These are phyloP conservation scores for Pissodes strobi DNA, from an alignment of 1,140 invertebrate species.

Conservation along the genomic window DNA sequence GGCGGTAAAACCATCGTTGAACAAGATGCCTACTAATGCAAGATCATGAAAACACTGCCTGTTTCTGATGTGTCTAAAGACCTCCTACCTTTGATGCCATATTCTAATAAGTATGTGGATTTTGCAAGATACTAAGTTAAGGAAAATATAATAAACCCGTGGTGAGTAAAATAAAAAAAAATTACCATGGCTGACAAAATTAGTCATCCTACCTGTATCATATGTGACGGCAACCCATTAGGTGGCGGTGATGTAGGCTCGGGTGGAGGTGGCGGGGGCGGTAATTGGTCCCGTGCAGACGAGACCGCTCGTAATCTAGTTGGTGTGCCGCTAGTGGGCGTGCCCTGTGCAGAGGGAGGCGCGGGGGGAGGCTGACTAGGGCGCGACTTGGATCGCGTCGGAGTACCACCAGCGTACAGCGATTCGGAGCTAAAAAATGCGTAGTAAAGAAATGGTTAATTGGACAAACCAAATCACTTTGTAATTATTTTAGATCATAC, in stretches of 20 bases:
- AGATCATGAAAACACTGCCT: too few species aligned
- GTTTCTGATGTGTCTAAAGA: too few species aligned
- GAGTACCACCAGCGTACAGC: conserved; percentile 59
- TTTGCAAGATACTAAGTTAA: too few species aligned
- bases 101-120: too few species aligned
- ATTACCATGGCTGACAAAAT: background rate
- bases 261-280: conserved; percentile 87
- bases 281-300: conserved; percentile 69
- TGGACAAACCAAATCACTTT: too few species aligned
- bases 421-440: conserved; percentile 52
- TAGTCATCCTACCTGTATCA: conserved; percentile 40
- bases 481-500: too few species aligned
- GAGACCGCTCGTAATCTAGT: conserved; percentile 70
- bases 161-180: too few species aligned
- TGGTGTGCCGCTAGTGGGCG: conserved; percentile 72
- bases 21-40: too few species aligned
- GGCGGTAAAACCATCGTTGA: too few species aligned
- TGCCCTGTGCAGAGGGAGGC: conserved; percentile 75
- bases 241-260: conserved; percentile 61
- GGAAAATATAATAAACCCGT: too few species aligned
- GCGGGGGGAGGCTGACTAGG: conserved; percentile 87
- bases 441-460: too few species aligned
- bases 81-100: too few species aligned
- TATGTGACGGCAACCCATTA: conserved; percentile 57
- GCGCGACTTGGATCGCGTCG: conserved; percentile 65